Conservation (phyloP, 2,113 vertebrate species). For the Tragelaphus buxtoni region DNA sequence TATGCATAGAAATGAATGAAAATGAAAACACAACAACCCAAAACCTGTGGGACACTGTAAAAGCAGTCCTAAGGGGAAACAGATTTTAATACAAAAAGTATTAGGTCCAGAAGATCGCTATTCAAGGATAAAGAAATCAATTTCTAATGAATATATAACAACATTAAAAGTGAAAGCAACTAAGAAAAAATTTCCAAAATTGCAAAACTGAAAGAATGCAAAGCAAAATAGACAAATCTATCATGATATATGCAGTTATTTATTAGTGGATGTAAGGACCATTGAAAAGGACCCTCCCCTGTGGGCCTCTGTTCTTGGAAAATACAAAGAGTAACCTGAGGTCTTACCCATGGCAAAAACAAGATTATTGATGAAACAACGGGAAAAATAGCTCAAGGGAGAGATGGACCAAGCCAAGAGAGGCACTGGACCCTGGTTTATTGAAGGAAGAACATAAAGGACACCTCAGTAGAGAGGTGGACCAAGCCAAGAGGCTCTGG, state of each 20-base stretch:
- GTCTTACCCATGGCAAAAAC: neutral
- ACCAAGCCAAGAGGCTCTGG: neutral
- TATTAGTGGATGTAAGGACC: neutral
- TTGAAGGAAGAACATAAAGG: neutral
- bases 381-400: neutral
- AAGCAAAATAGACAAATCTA: neutral
- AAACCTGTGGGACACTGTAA: too few species aligned
- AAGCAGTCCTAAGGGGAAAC: neutral
- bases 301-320: neutral
- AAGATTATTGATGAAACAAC: neutral
- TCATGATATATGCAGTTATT: neutral
- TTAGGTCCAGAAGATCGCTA: neutral
- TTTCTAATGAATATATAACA: neutral
- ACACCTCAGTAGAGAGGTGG: neutral
- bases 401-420: neutral
- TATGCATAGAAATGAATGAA: too few species aligned
- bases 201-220: neutral
- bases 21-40: too few species aligned
- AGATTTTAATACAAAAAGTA: neutral
- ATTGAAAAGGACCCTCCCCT: neutral
- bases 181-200: neutral
- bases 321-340: neutral
- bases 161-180: neutral
- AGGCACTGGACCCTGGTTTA: neutral
- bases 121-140: neutral